Evolutionary conservation across 2,113 vertebrate genomes (phyloP).

Genomic region (Xyliphius kryptos): DNA sequence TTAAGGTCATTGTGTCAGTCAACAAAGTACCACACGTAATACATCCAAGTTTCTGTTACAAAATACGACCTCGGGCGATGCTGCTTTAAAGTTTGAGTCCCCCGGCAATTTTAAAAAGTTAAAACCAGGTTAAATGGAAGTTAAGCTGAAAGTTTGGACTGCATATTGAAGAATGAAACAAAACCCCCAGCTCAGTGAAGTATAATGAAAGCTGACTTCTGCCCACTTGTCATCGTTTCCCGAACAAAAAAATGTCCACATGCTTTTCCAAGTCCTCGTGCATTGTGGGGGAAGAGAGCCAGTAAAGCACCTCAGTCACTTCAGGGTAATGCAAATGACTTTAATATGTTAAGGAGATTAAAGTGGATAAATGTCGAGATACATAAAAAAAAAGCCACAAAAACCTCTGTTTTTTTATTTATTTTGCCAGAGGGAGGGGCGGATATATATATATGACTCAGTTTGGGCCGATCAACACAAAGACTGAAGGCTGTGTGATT

Average conservation of each 20-base stretch:
- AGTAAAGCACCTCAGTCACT: slow-evolving; percentile 66
- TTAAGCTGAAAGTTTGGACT: no score
- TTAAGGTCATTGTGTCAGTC: no score
- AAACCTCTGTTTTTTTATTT: slow-evolving; percentile 71
- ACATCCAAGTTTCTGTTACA: no score
- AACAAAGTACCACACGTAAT: no score
- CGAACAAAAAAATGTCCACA: slow-evolving; percentile 60
- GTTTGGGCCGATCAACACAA: slow-evolving; percentile 70
- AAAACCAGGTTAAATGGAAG: no score
- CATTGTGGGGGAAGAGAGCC: slow-evolving; percentile 63
- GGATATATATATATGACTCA: slow-evolving; percentile 63
- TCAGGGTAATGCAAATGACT: slow-evolving; percentile 73
- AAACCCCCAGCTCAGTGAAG: slow-evolving; percentile 11
- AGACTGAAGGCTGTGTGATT: slow-evolving; percentile 58
- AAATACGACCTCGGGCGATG: no score
- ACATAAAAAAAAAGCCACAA: slow-evolving; percentile 69
- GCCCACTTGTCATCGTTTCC: slow-evolving; percentile 60
- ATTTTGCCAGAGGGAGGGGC: slow-evolving; percentile 57
- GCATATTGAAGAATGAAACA: slow-evolving; percentile 13
- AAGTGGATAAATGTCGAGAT: slow-evolving; percentile 79
- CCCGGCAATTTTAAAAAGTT: no score
- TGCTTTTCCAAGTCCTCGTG: slow-evolving; percentile 58
- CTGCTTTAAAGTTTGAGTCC: no score
- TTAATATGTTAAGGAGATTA: slow-evolving; percentile 83
- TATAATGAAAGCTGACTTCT: slow-evolving; percentile 58